A percentile compares a stretch with the other conserved stretches of the same genome.
phyloP scores from a whole-genome alignment of 2,797 vertebrate species.

The Galaxias olidus region DNA sequence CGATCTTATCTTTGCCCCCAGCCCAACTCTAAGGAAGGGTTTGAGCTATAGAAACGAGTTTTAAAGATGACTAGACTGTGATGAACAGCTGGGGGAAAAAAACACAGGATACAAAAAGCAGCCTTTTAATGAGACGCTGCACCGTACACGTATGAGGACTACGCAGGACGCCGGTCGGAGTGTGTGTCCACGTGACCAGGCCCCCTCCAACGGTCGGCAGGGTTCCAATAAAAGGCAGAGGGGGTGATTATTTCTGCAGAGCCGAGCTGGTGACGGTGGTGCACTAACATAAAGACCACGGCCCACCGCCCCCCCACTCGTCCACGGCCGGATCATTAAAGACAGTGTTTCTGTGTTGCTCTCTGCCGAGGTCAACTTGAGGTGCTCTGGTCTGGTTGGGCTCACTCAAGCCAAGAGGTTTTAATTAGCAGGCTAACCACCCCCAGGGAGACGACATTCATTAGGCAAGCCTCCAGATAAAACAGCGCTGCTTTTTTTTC shows the following conservation, averaged over 20 bases:
- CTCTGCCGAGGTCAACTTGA: conserved; percentile 43
- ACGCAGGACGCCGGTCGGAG: too few relatives aligned
- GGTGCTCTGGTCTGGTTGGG: conserved; percentile 41
- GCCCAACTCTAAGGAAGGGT: neutral
- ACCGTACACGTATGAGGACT: too few relatives aligned
- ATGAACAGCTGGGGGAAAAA: too few relatives aligned
- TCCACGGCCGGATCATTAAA: conserved; percentile 48
- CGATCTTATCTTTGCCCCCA: neutral
- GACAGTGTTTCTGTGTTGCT: conserved; percentile 29
- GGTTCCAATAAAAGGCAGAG: conserved; percentile 9
- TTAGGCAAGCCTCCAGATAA: conserved; percentile 37
- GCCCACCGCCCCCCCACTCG: neutral
- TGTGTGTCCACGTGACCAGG: neutral
- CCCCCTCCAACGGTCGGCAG: neutral
- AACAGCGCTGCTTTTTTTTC: conserved; percentile 6
- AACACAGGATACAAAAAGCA: too few relatives aligned
- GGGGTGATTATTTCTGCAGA: neutral
- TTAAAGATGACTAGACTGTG: too few relatives aligned
- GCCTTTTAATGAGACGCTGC: too few relatives aligned
- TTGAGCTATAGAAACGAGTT: too few relatives aligned
- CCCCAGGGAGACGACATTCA: conserved; percentile 28
- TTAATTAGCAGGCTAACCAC: conserved; percentile 61
- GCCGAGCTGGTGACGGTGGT: neutral
- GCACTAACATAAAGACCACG: conserved; percentile 6
- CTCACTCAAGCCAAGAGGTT: conserved; percentile 57